Base-by-base conservation (phyloP, 2,113 vertebrate genomes). In the Myotis davidii region DNA sequence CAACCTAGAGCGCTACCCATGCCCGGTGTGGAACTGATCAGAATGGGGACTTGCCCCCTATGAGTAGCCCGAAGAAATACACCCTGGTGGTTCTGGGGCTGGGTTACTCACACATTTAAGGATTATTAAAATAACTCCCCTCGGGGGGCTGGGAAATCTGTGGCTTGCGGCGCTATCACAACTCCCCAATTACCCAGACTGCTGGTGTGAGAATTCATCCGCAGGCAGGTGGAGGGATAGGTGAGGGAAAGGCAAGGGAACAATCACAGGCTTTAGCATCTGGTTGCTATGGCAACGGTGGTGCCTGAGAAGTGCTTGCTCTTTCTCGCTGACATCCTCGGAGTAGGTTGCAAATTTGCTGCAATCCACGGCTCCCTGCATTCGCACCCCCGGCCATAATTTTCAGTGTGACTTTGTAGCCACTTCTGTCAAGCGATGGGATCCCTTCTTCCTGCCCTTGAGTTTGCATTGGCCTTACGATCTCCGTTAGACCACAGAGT, bases 141-240 rank as follows among this genome's bases (percentile, higher is more conserved):
- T 48, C 74, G 17, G 2, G 2, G 6, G 0, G 7, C 69, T 18
- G 27, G 17, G 10, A 56, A 87, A 56, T 73, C 7, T 50, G 20
- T 54, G 29, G 11, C 2, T 37, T 74, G 14, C 20, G n/a, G 6
- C 42, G n/a, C 4, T 73, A 25, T 25, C 3, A 13, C 17, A 59
- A 90, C 64, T 23, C 37, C 6, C 59, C 77, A 64, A 79, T 89
- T 23, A 50, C 48, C 9, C 74, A 79, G 42, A 87, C 79, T 83
- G 27, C 34, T 90, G 7, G 27, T 5, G 64, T 37, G 2, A 84
- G 45, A 39, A 73, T 3, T 25, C 23, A 27, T 1, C 23, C 23
- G 2, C 64, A 67, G 32, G 29, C 2, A 82, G 61, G 11, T 27
- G 14, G 39, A 82, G 7, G 6, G 6, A 56, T 34, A 59, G 11